Evolutionary conservation across 2,797 vertebrate genomes (phyloP).

Genomic region (Limosa lapponica): DNA sequence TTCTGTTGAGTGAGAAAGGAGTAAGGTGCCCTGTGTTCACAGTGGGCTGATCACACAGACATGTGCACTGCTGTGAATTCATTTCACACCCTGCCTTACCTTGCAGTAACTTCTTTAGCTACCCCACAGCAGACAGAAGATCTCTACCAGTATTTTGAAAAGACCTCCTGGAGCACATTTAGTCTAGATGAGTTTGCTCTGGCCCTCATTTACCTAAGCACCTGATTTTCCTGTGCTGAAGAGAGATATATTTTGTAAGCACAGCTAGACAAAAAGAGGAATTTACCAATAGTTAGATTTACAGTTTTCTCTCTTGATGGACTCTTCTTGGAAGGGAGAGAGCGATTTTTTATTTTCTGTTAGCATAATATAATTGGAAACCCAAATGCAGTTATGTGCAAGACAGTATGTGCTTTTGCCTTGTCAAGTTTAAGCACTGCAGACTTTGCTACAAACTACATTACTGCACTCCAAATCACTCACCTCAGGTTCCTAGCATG

Average conservation of each 20-base stretch:
- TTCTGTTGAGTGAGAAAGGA: not conserved
- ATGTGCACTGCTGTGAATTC: rapidly evolving
- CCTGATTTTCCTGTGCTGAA: not conserved
- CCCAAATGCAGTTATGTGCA: not conserved
- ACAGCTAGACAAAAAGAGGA: not conserved
- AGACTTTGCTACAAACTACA: not conserved
- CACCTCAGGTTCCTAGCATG: not conserved
- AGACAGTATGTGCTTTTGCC: not conserved
- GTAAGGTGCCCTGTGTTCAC: rapidly evolving
- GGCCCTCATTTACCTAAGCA: not conserved
- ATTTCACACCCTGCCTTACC: not conserved
- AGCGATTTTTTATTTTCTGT: not conserved
- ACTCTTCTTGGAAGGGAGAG: not conserved
- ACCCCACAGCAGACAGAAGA: not conserved
- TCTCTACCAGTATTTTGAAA: not conserved
- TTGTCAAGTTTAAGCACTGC: not conserved
- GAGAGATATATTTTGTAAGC: not conserved
- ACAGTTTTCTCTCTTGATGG: not conserved
- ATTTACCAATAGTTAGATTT: not conserved
- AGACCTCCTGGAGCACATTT: not conserved
- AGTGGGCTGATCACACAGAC: rapidly evolving
- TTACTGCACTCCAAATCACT: not conserved
- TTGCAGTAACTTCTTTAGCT: not conserved
- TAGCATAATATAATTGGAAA: not conserved
- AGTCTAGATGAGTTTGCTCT: not conserved